Conservation (phyloP, 2,888 invertebrate genomes). For the Hydroisotoma schaefferi region DNA sequence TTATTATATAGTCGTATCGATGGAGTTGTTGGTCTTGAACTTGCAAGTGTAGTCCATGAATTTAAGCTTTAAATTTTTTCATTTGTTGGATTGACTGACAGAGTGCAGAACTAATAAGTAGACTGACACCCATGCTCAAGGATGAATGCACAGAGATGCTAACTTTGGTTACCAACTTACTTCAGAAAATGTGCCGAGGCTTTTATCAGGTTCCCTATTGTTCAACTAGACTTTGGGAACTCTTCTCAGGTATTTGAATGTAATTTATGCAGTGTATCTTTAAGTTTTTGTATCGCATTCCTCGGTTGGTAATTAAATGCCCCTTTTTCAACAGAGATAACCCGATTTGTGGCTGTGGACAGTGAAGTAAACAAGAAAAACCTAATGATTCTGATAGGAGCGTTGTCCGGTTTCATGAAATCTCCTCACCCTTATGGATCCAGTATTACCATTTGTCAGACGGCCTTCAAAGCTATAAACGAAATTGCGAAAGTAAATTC, state of each 20-base stretch:
- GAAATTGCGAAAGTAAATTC: constrained; percentile 28
- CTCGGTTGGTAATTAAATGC: constrained; percentile 1
- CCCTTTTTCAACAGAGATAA: constrained; percentile 13
- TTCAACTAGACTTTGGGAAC: constrained; percentile 22
- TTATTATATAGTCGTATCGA: too few species aligned
- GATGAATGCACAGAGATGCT: neutral
- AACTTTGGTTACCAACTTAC: constrained; percentile 15
- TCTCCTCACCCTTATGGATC: constrained; percentile 10
- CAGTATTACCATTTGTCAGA: constrained; percentile 14
- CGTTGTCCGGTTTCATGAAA: constrained; percentile 16
- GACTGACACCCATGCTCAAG: constrained; percentile 2
- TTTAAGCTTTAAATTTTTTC: neutral
- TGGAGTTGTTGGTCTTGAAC: constrained; percentile 4
- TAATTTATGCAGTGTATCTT: neutral
- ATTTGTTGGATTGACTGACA: constrained; percentile 5
- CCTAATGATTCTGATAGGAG: constrained; percentile 40
- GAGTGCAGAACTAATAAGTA: constrained; percentile 20
- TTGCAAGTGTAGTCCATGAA: neutral
- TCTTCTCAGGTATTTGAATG: constrained; percentile 21
- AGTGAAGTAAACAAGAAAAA: constrained; percentile 18
- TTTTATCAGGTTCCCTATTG: constrained; percentile 27
- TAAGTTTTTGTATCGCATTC: neutral
- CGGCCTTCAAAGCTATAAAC: constrained; percentile 22
- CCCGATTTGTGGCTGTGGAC: constrained; percentile 11
- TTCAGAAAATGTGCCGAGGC: constrained; percentile 34